Conservation (phyloP, 1,140 invertebrate species). For the Phymastichus coffea region DNA sequence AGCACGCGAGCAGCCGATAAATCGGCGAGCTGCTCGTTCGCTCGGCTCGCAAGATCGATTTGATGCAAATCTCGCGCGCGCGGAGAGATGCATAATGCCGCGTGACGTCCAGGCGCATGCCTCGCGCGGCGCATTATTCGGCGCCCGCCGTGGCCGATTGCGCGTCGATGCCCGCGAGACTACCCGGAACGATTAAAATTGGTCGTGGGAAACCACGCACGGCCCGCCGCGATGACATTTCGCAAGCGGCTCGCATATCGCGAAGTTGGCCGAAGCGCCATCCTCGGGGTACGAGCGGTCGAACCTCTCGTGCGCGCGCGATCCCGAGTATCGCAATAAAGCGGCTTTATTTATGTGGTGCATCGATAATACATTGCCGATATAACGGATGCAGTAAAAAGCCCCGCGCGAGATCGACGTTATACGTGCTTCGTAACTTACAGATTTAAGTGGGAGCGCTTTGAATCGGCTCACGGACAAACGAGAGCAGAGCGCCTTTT, state of each 20-base stretch:
- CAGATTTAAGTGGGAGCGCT: no score
- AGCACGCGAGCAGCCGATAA: constrained; percentile 29
- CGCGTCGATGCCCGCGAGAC: background rate
- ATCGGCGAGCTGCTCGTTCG: constrained; percentile 18
- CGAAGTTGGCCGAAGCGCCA: background rate
- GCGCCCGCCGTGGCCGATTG: background rate
- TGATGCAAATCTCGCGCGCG: constrained; percentile 51
- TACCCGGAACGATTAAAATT: no score
- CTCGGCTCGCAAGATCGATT: constrained; percentile 42
- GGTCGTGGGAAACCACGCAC: constrained; percentile 19
- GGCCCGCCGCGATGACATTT: constrained; percentile 5
- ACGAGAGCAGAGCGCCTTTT: no score
- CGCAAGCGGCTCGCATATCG: background rate
- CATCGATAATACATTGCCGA: constrained; percentile 7
- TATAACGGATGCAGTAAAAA: background rate
- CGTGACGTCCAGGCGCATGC: constrained; percentile 4
- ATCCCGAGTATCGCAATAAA: no score
- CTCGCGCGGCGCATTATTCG: constrained; percentile 15
- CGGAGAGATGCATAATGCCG: constrained; percentile 31
- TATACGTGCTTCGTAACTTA: background rate
- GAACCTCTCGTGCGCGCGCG: background rate
- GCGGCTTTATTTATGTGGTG: constrained; percentile 13
- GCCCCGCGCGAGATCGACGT: background rate
- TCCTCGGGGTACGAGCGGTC: background rate
- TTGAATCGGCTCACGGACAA: no score